Conservation (phyloP, 2,888 invertebrate genomes). For the Trissonchulus latispiculum region DNA sequence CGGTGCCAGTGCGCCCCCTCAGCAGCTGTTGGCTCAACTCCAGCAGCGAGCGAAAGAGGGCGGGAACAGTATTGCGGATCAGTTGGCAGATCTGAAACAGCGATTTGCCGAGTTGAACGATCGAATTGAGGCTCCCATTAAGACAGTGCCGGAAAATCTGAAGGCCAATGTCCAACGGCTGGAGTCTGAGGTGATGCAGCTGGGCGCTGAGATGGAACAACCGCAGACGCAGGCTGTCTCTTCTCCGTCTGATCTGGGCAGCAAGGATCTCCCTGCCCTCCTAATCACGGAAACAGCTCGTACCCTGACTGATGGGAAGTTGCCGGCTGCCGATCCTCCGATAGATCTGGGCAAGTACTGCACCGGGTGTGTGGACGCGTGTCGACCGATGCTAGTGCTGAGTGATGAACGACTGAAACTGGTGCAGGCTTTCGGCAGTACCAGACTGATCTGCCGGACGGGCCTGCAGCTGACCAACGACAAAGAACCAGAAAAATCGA, state of each 20-base stretch:
- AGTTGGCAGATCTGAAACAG: neutral
- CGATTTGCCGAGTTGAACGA: neutral
- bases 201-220: neutral
- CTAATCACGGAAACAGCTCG: neutral
- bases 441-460: neutral
- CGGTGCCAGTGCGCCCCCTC: too few species aligned
- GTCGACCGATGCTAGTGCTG: neutral
- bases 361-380: neutral
- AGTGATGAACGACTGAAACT: neutral
- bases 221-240: too few species aligned
- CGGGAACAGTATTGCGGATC: neutral
- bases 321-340: too few species aligned
- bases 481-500: neutral
- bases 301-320: neutral
- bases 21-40: too few species aligned
- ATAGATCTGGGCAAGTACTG: neutral
- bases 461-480: neutral
- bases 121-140: neutral
- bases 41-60: too few species aligned
- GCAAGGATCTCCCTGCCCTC: neutral
- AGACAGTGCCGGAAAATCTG: neutral
- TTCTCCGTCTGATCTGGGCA: neutral
- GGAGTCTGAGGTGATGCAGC: neutral
- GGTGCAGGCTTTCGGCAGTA: neutral
- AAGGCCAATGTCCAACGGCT: neutral